Conservation (phyloP, 2,113 vertebrate species). For the Pitta sordida region DNA sequence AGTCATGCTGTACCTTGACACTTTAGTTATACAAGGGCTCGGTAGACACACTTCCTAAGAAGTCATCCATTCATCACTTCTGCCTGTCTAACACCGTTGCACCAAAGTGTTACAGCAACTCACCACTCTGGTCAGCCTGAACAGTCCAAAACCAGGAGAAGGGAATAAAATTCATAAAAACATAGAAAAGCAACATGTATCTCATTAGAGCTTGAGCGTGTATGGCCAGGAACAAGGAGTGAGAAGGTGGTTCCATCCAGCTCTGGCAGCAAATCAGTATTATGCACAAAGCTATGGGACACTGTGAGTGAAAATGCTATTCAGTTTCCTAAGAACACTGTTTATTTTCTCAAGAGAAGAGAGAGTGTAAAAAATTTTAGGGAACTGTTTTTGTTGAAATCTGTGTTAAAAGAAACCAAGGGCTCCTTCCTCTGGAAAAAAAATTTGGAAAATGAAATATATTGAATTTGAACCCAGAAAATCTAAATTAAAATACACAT, state of each 20-base stretch:
- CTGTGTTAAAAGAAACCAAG: not conserved
- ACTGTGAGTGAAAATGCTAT: not conserved
- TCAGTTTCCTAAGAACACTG: not conserved
- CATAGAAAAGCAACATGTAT: not conserved
- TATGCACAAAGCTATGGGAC: not conserved
- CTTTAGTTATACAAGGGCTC: not conserved
- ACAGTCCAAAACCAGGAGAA: accelerated
- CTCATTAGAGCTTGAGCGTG: not conserved
- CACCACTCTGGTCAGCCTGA: not conserved
- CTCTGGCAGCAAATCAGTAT: not conserved
- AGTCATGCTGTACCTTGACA: not conserved
- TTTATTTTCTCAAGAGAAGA: not conserved
- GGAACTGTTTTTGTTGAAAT: not conserved
- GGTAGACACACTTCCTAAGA: not conserved
- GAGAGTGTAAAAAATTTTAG: not conserved
- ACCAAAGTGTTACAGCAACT: not conserved
- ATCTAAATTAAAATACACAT: not conserved
- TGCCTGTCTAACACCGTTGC: not conserved
- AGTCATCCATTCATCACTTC: not conserved
- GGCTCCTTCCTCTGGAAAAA: accelerated
- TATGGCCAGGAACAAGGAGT: not conserved
- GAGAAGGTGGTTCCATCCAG: not conserved
- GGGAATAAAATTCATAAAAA: not conserved
- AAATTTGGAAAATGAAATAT: not conserved
- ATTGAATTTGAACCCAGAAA: not conserved